These are phyloP conservation scores for Sander vitreus DNA, from an alignment of 2,113 vertebrate species.

Conservation along the genomic window DNA sequence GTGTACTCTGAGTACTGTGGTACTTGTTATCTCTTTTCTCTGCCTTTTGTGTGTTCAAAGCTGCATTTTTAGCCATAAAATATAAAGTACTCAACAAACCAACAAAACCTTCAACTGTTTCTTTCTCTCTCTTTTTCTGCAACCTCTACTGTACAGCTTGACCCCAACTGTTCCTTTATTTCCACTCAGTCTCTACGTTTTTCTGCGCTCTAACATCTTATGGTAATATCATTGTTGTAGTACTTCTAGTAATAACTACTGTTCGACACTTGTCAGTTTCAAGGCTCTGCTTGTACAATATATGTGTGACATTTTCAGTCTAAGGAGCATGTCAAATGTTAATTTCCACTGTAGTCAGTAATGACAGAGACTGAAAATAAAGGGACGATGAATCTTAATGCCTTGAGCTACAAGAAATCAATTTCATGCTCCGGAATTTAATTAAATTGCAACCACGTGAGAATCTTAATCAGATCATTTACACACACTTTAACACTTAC, in stretches of 20 bases:
- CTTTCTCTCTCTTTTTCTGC: not conserved
- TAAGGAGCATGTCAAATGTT: not conserved
- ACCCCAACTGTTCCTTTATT: not conserved
- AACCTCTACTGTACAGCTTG: not conserved
- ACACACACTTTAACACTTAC: conserved; percentile 73
- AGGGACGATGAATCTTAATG: not conserved
- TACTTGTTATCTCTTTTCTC: not conserved
- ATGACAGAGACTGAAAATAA: not conserved
- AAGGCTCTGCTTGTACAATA: not conserved
- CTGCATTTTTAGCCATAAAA: not conserved
- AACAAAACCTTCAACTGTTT: not conserved
- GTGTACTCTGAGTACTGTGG: not conserved
- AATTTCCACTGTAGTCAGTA: not conserved
- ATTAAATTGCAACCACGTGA: not conserved
- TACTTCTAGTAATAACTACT: not conserved
- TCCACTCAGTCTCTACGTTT: not conserved
- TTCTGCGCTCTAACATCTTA: not conserved
- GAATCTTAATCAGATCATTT: not conserved
- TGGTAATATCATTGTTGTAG: not conserved
- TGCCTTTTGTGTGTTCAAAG: not conserved
- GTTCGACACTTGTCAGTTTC: not conserved
- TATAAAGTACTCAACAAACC: not conserved
- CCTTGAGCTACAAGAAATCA: conserved; percentile 8
- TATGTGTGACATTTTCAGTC: not conserved
- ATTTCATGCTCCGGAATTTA: conserved; percentile 12